Evolutionary conservation across 2,797 vertebrate genomes (phyloP).

Genomic region (Macropus fuliginosus): DNA sequence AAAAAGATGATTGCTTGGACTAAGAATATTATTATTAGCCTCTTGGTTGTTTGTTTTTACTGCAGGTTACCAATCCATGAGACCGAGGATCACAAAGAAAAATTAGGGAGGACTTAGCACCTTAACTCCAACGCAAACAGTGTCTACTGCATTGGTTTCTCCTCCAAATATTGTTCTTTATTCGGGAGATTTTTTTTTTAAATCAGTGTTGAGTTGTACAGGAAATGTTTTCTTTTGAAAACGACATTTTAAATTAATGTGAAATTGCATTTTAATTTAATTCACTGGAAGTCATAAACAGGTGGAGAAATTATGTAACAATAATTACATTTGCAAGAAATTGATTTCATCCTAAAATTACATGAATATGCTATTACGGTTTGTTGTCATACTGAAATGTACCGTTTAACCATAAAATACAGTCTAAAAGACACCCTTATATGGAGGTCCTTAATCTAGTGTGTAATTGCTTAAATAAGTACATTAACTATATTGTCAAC

Average conservation of each 20-base stretch:
- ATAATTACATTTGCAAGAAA: slow-evolving; percentile 82
- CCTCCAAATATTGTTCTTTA: slow-evolving; percentile 64
- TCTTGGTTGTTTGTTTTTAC: not conserved
- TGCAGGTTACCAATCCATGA: slow-evolving; percentile 84
- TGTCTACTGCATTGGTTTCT: slow-evolving; percentile 61
- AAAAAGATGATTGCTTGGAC: slow-evolving; percentile 62
- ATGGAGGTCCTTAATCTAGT: slow-evolving; percentile 69
- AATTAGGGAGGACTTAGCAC: not conserved
- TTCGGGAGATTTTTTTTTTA: slow-evolving; percentile 22
- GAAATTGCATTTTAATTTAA: slow-evolving; percentile 79
- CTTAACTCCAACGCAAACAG: slow-evolving; percentile 64
- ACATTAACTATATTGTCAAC: slow-evolving; percentile 73
- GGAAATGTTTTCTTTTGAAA: slow-evolving; percentile 70
- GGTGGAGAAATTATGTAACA: slow-evolving; percentile 77
- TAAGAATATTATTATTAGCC: not conserved
- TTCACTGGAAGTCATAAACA: slow-evolving; percentile 74
- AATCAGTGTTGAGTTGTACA: slow-evolving; percentile 21
- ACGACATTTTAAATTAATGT: slow-evolving; percentile 81
- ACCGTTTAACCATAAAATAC: slow-evolving; percentile 67
- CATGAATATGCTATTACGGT: slow-evolving; percentile 66
- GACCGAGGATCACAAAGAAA: slow-evolving; percentile 76
- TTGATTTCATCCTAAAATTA: slow-evolving; percentile 74
- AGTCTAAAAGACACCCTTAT: not conserved
- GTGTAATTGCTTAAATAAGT: slow-evolving; percentile 73
- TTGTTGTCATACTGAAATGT: slow-evolving; percentile 72